Evolutionary conservation across 2,113 vertebrate genomes (phyloP).

Genomic region (Oreochromis tanganicae): DNA sequence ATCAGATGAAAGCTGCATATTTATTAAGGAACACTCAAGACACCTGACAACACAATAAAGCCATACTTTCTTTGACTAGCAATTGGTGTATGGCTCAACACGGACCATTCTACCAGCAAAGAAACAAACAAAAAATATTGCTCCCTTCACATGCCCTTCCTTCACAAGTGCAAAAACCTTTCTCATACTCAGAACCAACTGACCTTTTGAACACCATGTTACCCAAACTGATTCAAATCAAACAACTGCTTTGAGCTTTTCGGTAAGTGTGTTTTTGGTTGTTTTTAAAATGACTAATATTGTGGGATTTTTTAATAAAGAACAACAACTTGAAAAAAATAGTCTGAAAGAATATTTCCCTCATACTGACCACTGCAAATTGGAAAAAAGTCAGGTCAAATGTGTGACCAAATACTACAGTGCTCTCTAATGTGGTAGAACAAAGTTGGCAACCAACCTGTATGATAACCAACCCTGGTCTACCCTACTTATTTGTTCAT

Average conservation of each 20-base stretch:
- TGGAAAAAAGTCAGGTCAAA: not conserved
- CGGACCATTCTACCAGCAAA: not conserved
- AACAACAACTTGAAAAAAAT: not conserved
- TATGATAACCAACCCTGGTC: not conserved
- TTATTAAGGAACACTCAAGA: conserved; percentile 21
- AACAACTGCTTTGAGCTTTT: not conserved
- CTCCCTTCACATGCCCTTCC: not conserved
- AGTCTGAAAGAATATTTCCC: not conserved
- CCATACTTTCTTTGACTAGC: not conserved
- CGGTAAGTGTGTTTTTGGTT: not conserved
- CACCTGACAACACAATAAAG: not conserved
- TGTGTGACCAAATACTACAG: not conserved
- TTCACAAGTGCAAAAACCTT: not conserved
- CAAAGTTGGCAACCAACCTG: not conserved
- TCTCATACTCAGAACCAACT: not conserved
- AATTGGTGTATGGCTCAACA: not conserved
- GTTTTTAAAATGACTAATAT: not conserved
- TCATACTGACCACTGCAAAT: not conserved
- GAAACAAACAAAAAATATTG: not conserved
- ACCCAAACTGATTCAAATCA: not conserved
- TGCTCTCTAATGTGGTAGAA: not conserved
- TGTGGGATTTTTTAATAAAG: not conserved
- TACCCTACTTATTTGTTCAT: not conserved
- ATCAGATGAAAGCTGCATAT: conserved; percentile 16
- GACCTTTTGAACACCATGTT: not conserved